Conservation (phyloP, 2,888 invertebrate genomes). For the Tetheella fluctuosa region DNA sequence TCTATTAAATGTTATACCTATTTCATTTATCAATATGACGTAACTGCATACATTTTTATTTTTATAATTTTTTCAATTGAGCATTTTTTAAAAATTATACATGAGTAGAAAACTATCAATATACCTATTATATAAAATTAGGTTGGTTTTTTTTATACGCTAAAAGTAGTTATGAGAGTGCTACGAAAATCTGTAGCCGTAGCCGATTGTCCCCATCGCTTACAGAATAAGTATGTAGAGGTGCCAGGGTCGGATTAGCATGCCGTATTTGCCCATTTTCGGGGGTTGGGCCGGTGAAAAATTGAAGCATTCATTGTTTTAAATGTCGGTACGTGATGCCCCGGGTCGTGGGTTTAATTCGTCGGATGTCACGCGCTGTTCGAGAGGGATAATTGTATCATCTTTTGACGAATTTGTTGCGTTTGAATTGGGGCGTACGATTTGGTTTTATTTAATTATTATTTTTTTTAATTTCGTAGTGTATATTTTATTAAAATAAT, state of each 20-base stretch:
- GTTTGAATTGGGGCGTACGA: constrained; percentile 24
- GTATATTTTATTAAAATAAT: not conserved
- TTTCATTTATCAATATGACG: too few relatives aligned
- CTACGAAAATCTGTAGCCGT: constrained; percentile 5
- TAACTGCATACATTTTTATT: too few relatives aligned
- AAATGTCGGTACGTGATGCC: constrained; percentile 72
- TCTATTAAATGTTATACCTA: too few relatives aligned
- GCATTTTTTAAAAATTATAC: not conserved
- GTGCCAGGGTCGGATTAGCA: constrained; percentile 62
- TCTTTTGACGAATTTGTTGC: constrained; percentile 45
- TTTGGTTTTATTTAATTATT: constrained; percentile 8
- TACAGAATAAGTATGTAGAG: constrained; percentile 46
- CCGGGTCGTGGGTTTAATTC: constrained; percentile 46
- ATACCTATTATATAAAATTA: too few relatives aligned
- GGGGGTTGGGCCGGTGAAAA: constrained; percentile 69
- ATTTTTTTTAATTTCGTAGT: constrained; percentile 10
- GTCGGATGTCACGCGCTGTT: constrained; percentile 34
- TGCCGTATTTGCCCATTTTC: constrained; percentile 44
- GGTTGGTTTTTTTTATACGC: too few relatives aligned
- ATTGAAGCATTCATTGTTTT: constrained; percentile 80
- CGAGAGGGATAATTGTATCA: constrained; percentile 52
- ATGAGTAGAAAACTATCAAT: too few relatives aligned
- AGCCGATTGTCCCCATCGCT: not conserved
- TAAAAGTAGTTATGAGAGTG: not conserved
- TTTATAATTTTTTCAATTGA: not conserved